Evolutionary conservation across 2,797 vertebrate species (phyloP).

Genomic region (Fringilla coelebs): DNA sequence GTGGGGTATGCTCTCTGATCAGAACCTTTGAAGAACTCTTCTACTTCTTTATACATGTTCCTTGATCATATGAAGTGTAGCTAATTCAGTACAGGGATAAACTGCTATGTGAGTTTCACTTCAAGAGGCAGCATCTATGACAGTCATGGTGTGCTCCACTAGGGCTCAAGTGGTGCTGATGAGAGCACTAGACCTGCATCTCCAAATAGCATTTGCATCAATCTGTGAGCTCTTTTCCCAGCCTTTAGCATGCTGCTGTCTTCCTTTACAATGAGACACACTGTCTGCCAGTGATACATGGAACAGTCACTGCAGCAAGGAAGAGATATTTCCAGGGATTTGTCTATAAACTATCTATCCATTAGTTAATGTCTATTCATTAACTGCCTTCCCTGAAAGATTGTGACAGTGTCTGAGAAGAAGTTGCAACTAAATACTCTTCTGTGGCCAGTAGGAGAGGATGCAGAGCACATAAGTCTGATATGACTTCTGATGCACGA

Average conservation of each 20-base stretch:
- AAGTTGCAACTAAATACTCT: not conserved
- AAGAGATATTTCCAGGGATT: not conserved
- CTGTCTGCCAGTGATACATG: not conserved
- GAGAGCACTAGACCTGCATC: not conserved
- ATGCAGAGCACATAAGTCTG: not conserved
- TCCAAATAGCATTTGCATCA: not conserved
- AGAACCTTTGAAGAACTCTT: not conserved
- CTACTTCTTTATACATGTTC: not conserved
- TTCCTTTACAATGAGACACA: not conserved
- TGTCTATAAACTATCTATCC: not conserved
- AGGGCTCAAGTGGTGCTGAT: not conserved
- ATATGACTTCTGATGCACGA: not conserved
- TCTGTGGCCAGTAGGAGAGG: not conserved
- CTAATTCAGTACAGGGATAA: not conserved
- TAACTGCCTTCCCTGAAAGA: not conserved
- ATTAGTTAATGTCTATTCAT: not conserved
- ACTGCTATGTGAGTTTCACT: not conserved
- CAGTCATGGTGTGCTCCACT: not conserved
- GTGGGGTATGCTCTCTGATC: not conserved
- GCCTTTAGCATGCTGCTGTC: not conserved
- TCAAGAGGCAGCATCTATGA: not conserved
- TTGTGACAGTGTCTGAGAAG: not conserved
- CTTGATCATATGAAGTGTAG: not conserved
- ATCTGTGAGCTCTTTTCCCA: not conserved
- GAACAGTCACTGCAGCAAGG: not conserved